Evolutionary conservation across 2,888 invertebrate genomes (phyloP).

Genomic region (Serrognathus titanus): DNA sequence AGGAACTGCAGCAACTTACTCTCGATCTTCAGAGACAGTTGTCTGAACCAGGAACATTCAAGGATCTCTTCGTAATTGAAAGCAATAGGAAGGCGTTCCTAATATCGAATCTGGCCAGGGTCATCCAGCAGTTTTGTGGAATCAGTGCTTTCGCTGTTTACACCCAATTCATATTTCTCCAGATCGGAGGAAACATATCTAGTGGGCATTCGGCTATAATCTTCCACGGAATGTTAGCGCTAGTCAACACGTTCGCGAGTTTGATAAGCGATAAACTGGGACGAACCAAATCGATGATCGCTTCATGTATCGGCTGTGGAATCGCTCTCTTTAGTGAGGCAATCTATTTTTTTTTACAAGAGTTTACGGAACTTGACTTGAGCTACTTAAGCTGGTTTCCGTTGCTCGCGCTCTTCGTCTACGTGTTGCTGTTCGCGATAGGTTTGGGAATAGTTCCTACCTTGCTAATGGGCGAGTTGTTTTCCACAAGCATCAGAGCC

Average conservation of each 20-base stretch:
- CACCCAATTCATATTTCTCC: constrained; percentile 37
- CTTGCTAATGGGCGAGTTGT: constrained; percentile 37
- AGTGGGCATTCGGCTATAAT: constrained; percentile 36
- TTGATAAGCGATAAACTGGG: constrained; percentile 19
- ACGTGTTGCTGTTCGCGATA: constrained; percentile 27
- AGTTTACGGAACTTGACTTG: constrained; percentile 25
- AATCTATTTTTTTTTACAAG: constrained; percentile 32
- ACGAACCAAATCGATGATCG: constrained; percentile 30
- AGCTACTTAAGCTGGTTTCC: constrained; percentile 35
- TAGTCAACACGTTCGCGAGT: constrained; percentile 22
- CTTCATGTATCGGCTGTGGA: constrained; percentile 28
- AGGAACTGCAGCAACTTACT: constrained; percentile 30
- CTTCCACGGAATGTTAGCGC: constrained; percentile 24
- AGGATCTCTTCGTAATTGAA: constrained; percentile 33
- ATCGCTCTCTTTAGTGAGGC: constrained; percentile 26
- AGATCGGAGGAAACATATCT: constrained; percentile 37
- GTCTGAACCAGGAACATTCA: constrained; percentile 32
- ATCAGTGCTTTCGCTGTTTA: constrained; percentile 33
- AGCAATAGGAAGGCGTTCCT: constrained; percentile 36
- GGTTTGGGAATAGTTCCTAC: constrained; percentile 37
- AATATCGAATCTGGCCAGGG: constrained; percentile 28
- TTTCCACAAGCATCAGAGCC: constrained; percentile 37
- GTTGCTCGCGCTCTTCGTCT: constrained; percentile 35
- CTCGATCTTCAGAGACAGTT: constrained; percentile 36
- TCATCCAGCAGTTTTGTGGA: constrained; percentile 37